Evolutionary conservation across 2,113 vertebrate genomes (phyloP).

Genomic region (Gobiocypris rarus): DNA sequence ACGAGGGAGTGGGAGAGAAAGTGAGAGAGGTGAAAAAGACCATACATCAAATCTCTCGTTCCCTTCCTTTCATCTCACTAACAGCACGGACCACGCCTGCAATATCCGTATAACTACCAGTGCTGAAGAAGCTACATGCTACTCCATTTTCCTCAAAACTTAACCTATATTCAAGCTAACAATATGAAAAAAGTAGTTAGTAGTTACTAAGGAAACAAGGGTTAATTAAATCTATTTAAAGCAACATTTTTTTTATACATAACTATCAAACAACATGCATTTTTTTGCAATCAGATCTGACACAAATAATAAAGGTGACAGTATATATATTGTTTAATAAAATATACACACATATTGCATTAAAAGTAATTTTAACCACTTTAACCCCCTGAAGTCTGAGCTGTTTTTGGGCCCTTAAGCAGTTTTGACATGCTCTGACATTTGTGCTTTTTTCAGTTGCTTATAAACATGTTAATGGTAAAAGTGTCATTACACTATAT

Average conservation of each 20-base stretch:
- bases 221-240: neutral
- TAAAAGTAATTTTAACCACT: too few relatives aligned
- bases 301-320: neutral
- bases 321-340: neutral
- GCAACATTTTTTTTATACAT: neutral
- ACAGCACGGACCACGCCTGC: neutral
- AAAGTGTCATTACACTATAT: too few relatives aligned
- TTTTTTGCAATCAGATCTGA: neutral
- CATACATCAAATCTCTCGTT: slow-evolving; percentile 37
- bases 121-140: neutral
- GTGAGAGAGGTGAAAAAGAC: slow-evolving; percentile 30
- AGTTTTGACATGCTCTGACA: too few relatives aligned
- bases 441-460: too few relatives aligned
- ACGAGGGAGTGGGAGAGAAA: slow-evolving; percentile 43
- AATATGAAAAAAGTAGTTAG: neutral
- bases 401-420: too few relatives aligned
- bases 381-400: too few relatives aligned
- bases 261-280: neutral
- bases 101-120: neutral
- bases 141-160: neutral
- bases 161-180: neutral
- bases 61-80: neutral
- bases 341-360: neutral
- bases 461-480: too few relatives aligned
- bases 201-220: neutral